Base-by-base conservation (phyloP, 30 jellyfish, hydroid and myxozoan species). In the Pelagia noctiluca region DNA sequence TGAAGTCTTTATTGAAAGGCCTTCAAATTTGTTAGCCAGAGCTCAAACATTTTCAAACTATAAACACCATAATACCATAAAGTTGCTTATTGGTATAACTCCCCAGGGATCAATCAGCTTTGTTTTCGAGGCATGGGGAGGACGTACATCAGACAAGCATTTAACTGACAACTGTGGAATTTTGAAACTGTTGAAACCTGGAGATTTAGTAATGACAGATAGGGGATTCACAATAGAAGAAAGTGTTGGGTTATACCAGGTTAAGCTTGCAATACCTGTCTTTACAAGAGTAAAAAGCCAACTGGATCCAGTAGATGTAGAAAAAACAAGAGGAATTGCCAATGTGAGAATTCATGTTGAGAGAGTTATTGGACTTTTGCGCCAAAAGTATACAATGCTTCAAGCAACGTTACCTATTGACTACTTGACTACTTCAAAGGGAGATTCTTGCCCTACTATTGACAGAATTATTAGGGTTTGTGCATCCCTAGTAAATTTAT, bases 311-410 rank as follows among this genome's bases (percentile, higher is more conserved):
- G 37, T 65, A 38, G 85, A n/a, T n/a, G n/a, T n/a, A n/a, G n/a
- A n/a, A n/a, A n/a, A n/a, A n/a, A 68, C 91, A 47, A 63, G 91
- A 53, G 91, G 84, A 42, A 66, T 66, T 81, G 84, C 91, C 50
- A 47, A 66, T 50, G 84, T 81, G 76, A n/a, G n/a, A n/a, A n/a
- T n/a, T n/a, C n/a, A n/a, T n/a, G n/a, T n/a, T n/a, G n/a, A n/a
- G n/a, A n/a, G 91, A 65, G 84, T 65, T 66, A 81, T 81, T 38
- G 91, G 91, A 68, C 91, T 48, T 33, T 81, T 81, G 84, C 76
- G 84, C 68, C 73, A 72, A 71, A 83, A 71, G 46, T 83, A 48
- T 48, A 54, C 83, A 57, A n/a, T n/a, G n/a, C n/a, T n/a, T n/a
- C n/a, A n/a, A n/a, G n/a, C n/a, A n/a, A n/a, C n/a, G n/a, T n/a